Conservation (phyloP, 2,888 invertebrate genomes). For the Trisateles emortualis region DNA sequence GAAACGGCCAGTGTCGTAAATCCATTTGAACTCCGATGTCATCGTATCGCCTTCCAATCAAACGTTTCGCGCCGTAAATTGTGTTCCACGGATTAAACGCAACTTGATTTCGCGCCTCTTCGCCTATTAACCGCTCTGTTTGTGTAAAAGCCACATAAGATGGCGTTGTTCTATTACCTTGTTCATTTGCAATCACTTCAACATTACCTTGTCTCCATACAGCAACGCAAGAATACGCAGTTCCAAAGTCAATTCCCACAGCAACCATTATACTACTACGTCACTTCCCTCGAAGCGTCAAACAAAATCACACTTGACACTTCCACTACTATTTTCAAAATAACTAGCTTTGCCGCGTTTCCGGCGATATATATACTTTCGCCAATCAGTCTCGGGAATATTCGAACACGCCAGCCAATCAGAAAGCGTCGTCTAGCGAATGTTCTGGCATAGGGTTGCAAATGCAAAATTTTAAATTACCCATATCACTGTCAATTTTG, state of each 20-base stretch:
- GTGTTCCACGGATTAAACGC: slow-evolving; percentile 67
- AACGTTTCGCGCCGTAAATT: slow-evolving; percentile 68
- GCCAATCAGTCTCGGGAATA: slow-evolving; percentile 62
- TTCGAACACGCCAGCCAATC: slow-evolving; percentile 67
- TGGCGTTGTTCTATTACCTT: slow-evolving; percentile 69
- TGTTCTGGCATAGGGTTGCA: slow-evolving; percentile 64
- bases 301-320: not conserved
- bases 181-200: slow-evolving; percentile 71
- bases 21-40: slow-evolving; percentile 71
- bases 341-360: slow-evolving; percentile 44
- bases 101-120: slow-evolving; percentile 69
- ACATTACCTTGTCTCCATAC: slow-evolving; percentile 66
- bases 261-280: slow-evolving; percentile 60
- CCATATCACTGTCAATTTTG: slow-evolving; percentile 1
- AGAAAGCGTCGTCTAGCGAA: slow-evolving; percentile 45
- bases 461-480: slow-evolving; percentile 28
- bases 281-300: not conserved
- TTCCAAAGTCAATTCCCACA: slow-evolving; percentile 76
- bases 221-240: slow-evolving; percentile 70
- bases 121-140: slow-evolving; percentile 66
- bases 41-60: slow-evolving; percentile 70
- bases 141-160: slow-evolving; percentile 71
- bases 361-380: slow-evolving; percentile 61
- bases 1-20: slow-evolving; percentile 66
- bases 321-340: slow-evolving; percentile 38